These are phyloP conservation scores for Vipera latastei DNA, from an alignment of 2,797 vertebrate species.

Conservation along the genomic window DNA sequence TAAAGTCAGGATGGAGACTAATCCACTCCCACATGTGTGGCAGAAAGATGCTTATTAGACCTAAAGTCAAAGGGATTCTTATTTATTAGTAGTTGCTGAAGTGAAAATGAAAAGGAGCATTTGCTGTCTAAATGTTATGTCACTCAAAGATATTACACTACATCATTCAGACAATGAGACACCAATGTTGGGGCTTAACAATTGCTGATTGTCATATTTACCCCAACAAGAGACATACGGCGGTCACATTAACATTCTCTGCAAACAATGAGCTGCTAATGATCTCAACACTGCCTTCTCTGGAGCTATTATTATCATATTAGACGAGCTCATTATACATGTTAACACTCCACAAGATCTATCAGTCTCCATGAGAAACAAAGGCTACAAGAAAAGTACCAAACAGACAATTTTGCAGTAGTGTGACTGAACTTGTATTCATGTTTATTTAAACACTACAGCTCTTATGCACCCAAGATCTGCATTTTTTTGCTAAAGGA, in stretches of 20 bases:
- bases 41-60: neutral
- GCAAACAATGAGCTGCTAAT: conserved; percentile 39
- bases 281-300: conserved; percentile 37
- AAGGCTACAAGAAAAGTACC: conserved; percentile 39
- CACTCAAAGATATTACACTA: conserved; percentile 7
- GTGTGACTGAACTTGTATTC: conserved; percentile 4
- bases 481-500: neutral
- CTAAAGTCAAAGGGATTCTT: neutral
- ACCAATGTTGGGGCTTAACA: conserved; percentile 18
- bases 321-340: conserved; percentile 54
- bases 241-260: conserved; percentile 43
- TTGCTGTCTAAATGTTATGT: neutral
- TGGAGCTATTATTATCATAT: conserved; percentile 47
- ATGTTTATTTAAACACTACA: conserved; percentile 10
- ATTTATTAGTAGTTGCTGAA: neutral
- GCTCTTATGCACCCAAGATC: neutral
- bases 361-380: conserved; percentile 41
- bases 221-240: conserved; percentile 15
- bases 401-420: conserved; percentile 29
- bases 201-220: conserved; percentile 42
- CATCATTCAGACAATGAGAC: conserved; percentile 1
- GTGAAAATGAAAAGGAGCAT: conserved; percentile 25
- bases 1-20: too few relatives aligned
- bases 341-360: conserved; percentile 38
- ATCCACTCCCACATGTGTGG: neutral